Conservation (phyloP, 2,113 vertebrate genomes). For the Myrmophylax atrothorax region DNA sequence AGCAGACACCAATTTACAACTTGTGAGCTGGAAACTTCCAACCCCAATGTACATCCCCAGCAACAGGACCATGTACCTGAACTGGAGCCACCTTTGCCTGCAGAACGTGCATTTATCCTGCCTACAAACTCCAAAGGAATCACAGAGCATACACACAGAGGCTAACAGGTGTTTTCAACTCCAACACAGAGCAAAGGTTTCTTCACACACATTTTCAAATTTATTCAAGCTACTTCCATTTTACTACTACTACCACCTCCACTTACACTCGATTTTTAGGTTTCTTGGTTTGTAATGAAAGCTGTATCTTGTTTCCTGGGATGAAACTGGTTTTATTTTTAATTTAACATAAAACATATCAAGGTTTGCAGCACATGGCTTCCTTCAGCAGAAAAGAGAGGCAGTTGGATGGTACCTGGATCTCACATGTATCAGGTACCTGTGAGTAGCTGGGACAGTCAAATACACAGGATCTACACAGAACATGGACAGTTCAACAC, state of each 20-base stretch:
- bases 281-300: background rate
- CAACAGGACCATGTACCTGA: rapidly evolving
- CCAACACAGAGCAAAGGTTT: background rate
- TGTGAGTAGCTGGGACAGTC: rapidly evolving
- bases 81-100: rapidly evolving
- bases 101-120: background rate
- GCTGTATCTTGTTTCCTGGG: background rate
- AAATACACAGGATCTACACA: background rate
- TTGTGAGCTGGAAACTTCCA: background rate
- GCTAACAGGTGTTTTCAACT: rapidly evolving
- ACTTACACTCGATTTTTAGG: rapidly evolving
- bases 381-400: background rate
- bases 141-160: background rate
- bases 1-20: background rate
- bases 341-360: background rate
- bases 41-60: background rate
- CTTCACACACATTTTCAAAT: background rate
- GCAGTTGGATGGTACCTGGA: background rate
- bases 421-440: rapidly evolving
- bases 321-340: background rate
- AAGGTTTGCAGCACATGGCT: background rate
- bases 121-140: background rate
- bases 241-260: rapidly evolving
- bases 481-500: background rate
- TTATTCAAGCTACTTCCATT: background rate